Percentiles rank a stretch among this genome's conserved stretches.
Evolutionary conservation across 2,797 vertebrate species (phyloP).

Genomic region (Podarcis siculus): DNA sequence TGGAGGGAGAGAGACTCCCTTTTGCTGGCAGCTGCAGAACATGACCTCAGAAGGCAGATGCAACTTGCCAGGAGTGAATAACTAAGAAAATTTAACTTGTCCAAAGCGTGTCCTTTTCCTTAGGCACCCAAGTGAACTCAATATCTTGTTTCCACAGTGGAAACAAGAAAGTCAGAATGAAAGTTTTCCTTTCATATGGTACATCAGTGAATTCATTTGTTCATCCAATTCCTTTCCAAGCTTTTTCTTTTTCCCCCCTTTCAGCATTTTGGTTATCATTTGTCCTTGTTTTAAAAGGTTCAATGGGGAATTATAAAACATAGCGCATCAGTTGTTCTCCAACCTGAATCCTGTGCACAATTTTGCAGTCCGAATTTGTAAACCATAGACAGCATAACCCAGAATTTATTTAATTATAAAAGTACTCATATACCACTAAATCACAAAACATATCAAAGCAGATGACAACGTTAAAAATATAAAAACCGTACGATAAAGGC

Average conservation of each 20-base stretch:
- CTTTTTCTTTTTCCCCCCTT: no score
- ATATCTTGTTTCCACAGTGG: neutral
- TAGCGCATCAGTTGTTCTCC: no score
- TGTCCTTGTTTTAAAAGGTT: neutral
- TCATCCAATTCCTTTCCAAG: neutral
- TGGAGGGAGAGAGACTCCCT: no score
- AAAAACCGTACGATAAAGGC: no score
- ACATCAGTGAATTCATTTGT: neutral
- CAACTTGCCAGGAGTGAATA: neutral
- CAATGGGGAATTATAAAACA: neutral
- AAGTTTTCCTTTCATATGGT: neutral
- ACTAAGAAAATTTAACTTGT: conserved; percentile 4
- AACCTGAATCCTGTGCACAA: no score
- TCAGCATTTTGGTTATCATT: neutral
- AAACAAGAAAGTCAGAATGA: neutral
- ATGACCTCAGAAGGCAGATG: neutral
- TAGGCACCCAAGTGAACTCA: neutral
- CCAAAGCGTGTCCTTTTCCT: neutral
- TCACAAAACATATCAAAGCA: no score
- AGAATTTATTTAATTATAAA: no score
- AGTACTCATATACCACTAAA: no score
- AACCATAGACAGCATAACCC: no score
- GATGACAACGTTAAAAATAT: no score
- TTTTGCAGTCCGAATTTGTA: no score
- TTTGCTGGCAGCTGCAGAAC: neutral